Conservation (phyloP, 23 tunicate species). For the Ascidia mentula region DNA sequence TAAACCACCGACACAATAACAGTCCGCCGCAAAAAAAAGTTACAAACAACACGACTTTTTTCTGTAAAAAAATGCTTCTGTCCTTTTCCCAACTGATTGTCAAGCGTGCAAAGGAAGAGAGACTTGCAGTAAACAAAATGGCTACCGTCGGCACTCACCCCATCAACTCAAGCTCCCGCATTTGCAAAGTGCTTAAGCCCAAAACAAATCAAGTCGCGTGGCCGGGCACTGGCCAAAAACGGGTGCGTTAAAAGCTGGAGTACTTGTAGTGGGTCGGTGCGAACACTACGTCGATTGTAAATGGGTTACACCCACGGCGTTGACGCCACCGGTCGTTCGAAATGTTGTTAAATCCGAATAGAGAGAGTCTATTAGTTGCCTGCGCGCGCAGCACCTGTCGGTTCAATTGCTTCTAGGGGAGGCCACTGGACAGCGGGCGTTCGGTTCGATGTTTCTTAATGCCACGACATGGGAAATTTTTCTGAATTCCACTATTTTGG, state of each 20-base stretch:
- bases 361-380: constrained; percentile 32
- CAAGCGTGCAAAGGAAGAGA: no score
- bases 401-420: background rate
- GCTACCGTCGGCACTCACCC: constrained; percentile 9
- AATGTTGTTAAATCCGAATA: constrained; percentile 50
- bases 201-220: background rate
- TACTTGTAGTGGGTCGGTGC: constrained; percentile 34
- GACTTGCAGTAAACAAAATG: no score
- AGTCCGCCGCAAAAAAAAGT: no score
- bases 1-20: no score
- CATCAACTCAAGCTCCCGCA: background rate
- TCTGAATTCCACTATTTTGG: no score
- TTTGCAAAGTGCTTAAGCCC: background rate
- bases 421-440: no score
- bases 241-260: constrained; percentile 4
- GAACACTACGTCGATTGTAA: constrained; percentile 53
- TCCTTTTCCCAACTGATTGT: no score
- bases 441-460: no score
- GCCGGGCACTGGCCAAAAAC: no score
- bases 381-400: constrained; percentile 17
- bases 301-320: constrained; percentile 34
- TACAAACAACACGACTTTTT: no score
- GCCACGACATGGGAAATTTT: no score
- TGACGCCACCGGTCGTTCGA: constrained; percentile 48
- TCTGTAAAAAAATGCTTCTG: no score